Percentiles rank a stretch among this genome's conserved stretches.
phyloP scores from a whole-genome alignment of 2,113 vertebrate species.

The Strix aluco region DNA sequence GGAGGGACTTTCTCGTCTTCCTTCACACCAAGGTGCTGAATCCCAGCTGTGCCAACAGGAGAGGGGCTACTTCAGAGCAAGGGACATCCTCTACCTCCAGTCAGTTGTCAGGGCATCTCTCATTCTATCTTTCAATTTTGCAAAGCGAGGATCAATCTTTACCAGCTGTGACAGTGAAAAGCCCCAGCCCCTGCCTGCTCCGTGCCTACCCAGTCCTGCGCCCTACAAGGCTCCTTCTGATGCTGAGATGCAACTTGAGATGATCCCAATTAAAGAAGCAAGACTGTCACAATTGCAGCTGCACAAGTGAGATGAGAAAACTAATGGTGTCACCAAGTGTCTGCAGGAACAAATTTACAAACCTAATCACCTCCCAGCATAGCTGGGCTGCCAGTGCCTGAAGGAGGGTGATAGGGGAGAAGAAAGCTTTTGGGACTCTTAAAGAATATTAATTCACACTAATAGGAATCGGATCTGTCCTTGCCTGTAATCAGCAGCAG shows the following conservation, averaged over 20 bases:
- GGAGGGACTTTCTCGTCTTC: neutral
- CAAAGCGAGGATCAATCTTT: neutral
- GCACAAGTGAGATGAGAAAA: slow-evolving; percentile 8
- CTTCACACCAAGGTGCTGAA: rapidly evolving
- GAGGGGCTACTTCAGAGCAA: neutral
- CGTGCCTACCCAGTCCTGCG: rapidly evolving
- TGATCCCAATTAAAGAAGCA: neutral
- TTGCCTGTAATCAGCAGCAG: slow-evolving; percentile 17
- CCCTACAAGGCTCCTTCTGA: neutral
- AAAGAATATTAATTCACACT: slow-evolving; percentile 36
- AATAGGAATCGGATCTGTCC: neutral
- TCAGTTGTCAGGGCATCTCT: neutral
- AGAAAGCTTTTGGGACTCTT: slow-evolving; percentile 18
- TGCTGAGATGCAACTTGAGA: neutral
- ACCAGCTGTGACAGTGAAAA: neutral
- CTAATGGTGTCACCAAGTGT: neutral
- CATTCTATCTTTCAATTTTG: neutral
- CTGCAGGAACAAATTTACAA: slow-evolving; percentile 52
- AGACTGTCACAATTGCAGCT: slow-evolving; percentile 15
- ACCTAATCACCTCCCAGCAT: slow-evolving; percentile 47
- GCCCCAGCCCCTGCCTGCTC: neutral
- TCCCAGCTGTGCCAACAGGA: neutral
- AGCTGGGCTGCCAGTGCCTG: slow-evolving; percentile 23
- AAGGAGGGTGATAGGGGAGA: neutral
- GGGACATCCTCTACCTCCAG: neutral